Base-by-base conservation (phyloP, 2,888 invertebrate genomes). In the Glaucopsyche alexis region DNA sequence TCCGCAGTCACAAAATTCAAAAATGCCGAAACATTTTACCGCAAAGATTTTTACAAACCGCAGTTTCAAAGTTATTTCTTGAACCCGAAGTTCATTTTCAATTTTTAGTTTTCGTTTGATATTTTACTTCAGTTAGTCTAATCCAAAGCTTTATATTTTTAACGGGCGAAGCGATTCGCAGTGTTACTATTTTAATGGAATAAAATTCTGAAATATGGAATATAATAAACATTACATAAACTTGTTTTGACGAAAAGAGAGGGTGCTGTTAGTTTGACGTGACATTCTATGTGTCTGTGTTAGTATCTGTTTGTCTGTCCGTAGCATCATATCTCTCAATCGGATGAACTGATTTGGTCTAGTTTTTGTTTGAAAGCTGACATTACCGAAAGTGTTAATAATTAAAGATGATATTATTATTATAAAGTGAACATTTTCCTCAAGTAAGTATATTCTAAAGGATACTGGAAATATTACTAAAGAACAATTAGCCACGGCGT, bases 41-140 rank as follows among this genome's bases (percentile, higher is more conserved):
- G 40, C 66, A n/a, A 66, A 66, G 66, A 66, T 42, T 66, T 66
- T 42, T n/a, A 16, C 16, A 55, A 40, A 42, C 42, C 66, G n/a
- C 66, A 66, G 65, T 42, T 66, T 66, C 11, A 42, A n/a, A 66
- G 66, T 42, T 66, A 66, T 66, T 66, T 66, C n/a, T n/a, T 16
- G 6, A 16, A 40, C 16, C 11, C 7, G 40, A 8, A 42, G 66
- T 66, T 9, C n/a, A 66, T 66, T 66, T 29, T 29, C 29, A 29
- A 29, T 29, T 29, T 29, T 66, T 14, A 66, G 11, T 60, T 60
- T 60, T 7, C 7, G 60, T 60, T 60, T 38, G 11, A 60, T 60
- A 38, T 60, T 60, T 60, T 29, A 29, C 29, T 60, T 60, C 60
- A 29, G 60, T 60, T 38, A 60, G 29, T 29, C 29, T 60, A 60